Evolutionary conservation across 2,113 vertebrate genomes (phyloP).

Genomic region (Sebastes schlegelii): DNA sequence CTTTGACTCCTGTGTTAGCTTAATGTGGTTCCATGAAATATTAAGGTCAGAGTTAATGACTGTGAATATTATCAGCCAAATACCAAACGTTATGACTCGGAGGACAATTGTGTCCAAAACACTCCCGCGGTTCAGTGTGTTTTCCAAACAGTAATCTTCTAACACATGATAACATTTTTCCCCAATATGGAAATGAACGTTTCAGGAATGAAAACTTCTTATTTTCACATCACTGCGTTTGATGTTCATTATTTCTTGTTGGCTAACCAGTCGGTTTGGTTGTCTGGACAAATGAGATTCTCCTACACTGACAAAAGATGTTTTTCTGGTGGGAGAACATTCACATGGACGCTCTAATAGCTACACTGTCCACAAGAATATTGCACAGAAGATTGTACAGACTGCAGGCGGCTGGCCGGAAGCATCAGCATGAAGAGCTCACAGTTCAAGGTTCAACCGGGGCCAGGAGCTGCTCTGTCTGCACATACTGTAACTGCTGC

Average conservation of each 20-base stretch:
- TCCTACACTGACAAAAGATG: conserved; percentile 16
- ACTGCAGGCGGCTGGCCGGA: neutral
- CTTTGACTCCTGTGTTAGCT: neutral
- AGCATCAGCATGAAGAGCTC: neutral
- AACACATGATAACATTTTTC: neutral
- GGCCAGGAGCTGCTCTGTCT: conserved; percentile 4
- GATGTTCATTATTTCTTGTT: conserved; percentile 39
- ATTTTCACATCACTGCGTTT: conserved; percentile 13
- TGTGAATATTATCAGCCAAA: conserved; percentile 1
- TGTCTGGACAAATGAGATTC: conserved; percentile 46
- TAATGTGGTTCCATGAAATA: neutral
- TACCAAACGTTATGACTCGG: neutral
- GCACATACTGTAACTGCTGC: neutral
- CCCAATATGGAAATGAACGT: conserved; percentile 22
- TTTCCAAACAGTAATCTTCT: neutral
- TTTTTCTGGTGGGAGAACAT: conserved; percentile 31
- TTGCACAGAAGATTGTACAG: conserved; percentile 20
- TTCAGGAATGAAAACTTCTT: conserved; percentile 14
- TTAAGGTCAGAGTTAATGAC: neutral
- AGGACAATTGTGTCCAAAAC: neutral
- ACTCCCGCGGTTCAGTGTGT: neutral
- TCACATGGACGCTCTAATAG: conserved; percentile 38
- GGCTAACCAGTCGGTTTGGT: conserved; percentile 19
- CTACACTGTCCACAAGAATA: neutral
- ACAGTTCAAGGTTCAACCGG: neutral